Percentiles rank a stretch among this genome's conserved stretches.
Conservation (phyloP, 2,888 invertebrate genomes). For the Fabriciana adippe region DNA sequence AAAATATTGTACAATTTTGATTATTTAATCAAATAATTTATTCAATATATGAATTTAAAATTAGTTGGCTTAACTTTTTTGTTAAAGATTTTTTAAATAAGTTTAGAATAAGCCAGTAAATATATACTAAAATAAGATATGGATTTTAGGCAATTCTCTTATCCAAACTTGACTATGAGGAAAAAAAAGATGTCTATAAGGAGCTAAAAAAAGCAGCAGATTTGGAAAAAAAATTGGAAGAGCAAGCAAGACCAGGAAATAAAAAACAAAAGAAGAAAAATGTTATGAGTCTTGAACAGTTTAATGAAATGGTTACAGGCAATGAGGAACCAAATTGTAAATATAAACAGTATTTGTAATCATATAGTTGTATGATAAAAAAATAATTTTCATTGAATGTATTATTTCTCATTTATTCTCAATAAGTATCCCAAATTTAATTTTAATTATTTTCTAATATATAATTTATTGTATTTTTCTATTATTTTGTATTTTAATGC, state of each 20-base stretch:
- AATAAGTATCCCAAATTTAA: no score
- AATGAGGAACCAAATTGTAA: constrained; percentile 60
- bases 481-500: no score
- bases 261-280: constrained; percentile 84
- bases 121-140: not conserved
- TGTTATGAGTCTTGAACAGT: constrained; percentile 89
- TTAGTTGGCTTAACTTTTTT: no score
- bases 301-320: constrained; percentile 83
- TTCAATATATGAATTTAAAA: no score
- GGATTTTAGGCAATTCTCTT: constrained; percentile 85
- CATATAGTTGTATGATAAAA: no score
- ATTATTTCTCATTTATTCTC: no score
- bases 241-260: constrained; percentile 56
- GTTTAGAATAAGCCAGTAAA: not conserved
- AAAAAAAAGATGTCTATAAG: constrained; percentile 82
- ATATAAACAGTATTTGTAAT: constrained; percentile 31
- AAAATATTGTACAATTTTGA: no score
- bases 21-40: no score
- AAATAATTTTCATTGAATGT: no score
- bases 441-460: no score
- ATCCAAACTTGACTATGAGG: constrained; percentile 88
- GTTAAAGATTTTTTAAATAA: no score
- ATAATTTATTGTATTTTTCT: no score
- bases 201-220: constrained; percentile 69
- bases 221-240: constrained; percentile 57